A percentile compares a stretch with the other conserved stretches of the same genome.
Conservation (phyloP, 1,140 invertebrate species). For the Neodiprion virginianus region DNA sequence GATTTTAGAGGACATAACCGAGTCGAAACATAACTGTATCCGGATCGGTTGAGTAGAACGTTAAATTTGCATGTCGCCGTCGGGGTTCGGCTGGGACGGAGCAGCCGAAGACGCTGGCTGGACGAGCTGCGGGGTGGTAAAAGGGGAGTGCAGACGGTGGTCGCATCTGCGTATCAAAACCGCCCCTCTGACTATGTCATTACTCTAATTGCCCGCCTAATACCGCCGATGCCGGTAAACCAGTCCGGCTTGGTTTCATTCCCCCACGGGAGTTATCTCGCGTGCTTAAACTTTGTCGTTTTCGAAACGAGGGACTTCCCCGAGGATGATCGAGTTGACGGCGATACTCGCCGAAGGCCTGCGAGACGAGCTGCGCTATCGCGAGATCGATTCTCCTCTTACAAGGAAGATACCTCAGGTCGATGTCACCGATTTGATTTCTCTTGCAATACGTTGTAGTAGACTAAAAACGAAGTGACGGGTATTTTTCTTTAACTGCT, state of each 20-base stretch:
- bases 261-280: background rate
- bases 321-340: too few species aligned
- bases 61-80: background rate
- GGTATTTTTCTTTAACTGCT: too few species aligned
- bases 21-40: background rate
- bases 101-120: background rate
- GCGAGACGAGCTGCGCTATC: too few species aligned
- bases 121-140: too few species aligned
- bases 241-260: background rate
- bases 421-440: too few species aligned
- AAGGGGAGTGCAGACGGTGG: too few species aligned
- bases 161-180: background rate
- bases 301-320: background rate
- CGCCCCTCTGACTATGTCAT: background rate
- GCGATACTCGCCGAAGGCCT: too few species aligned
- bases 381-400: too few species aligned
- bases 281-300: background rate
- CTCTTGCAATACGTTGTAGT: too few species aligned
- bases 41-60: background rate
- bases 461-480: too few species aligned
- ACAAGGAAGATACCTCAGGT: too few species aligned
- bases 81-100: background rate
- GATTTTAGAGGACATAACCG: background rate
- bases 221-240: background rate
- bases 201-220: constrained; percentile 4